These are phyloP conservation scores for Meghimatium bilineatum DNA, from an alignment of 2,888 invertebrate genomes.

Conservation along the genomic window DNA sequence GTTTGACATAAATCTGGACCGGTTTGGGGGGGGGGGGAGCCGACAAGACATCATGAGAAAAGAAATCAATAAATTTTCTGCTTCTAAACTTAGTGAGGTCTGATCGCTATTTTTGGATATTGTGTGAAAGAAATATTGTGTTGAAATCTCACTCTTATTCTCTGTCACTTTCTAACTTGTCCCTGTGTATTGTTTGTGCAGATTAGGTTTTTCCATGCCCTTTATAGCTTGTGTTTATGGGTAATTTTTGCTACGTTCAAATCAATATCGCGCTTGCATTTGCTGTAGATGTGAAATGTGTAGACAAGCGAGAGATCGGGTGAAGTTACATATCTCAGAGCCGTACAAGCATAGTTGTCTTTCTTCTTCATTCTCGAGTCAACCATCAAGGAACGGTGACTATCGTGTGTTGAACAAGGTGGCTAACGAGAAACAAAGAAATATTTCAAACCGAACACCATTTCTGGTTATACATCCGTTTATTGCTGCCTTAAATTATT, in stretches of 20 bases:
- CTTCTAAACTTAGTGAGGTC: slow-evolving; percentile 16
- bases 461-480: no score
- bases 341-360: neutral
- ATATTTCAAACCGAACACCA: no score
- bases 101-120: neutral
- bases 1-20: neutral
- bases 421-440: no score
- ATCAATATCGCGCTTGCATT: slow-evolving; percentile 8
- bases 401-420: no score
- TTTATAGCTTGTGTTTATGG: slow-evolving; percentile 18
- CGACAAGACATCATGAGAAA: neutral
- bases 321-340: neutral
- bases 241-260: slow-evolving; percentile 1
- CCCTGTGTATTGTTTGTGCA: neutral
- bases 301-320: neutral
- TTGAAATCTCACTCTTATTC: neutral
- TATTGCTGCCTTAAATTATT: no score
- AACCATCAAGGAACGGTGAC: neutral
- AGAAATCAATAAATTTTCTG: slow-evolving; percentile 14
- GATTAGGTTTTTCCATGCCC: slow-evolving; percentile 4
- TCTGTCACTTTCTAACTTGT: neutral
- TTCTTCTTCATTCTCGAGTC: neutral
- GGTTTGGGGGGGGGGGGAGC: no score
- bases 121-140: neutral
- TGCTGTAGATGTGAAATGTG: slow-evolving; percentile 9